Evolutionary conservation across 2,113 vertebrate species (phyloP), one percentile per base, ranked within the genome.

Genomic region (Anguilla japonica): DNA sequence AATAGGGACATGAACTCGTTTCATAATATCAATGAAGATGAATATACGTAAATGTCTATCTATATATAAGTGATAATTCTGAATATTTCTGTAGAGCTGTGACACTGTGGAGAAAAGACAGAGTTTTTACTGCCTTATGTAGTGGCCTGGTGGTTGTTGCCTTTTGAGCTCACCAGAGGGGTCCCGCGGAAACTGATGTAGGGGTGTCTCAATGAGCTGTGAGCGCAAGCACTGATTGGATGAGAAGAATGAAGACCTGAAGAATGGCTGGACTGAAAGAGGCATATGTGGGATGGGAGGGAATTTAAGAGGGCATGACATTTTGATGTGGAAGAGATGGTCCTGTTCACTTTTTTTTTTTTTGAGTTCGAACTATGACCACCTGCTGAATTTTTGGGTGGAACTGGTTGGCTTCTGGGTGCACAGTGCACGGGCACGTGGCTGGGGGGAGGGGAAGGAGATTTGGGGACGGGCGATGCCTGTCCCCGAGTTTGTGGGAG

Each of bases 81-180:
- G 81, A 53, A 78, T 5, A 86, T 85, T 43, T 84, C 86, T 87
- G 82, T 81, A 53, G 79, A 88, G 82, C 56, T 83, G 81, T 79
- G 88, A 84, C 80, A 83, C 82, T 84, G 84, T 86, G 41, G 43
- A 50, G 83, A 50, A 86, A 53, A 40, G 79, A 82, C 41, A 83
- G n/a, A 80, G 56, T 82, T 88, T 87, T 83, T 87, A 83, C 87
- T 89, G 89, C 89, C 89, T 90, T 88, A 85, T 67, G 79, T 67
- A 83, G 87, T 46, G 78, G 88, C 84, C 83, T 83, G 56, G 43
- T 71, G 89, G 82, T 18, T 67, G 75, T 85, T 88, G 80, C 86
- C 86, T 88, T 90, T 56, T 71, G 43, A 78, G 85, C 83, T 82
- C 50, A 84, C 26, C 5, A 71, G 84, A 84, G 46, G 82, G 53